Base-by-base conservation (phyloP, 2,113 vertebrate species). In the Eurystomus gularis region DNA sequence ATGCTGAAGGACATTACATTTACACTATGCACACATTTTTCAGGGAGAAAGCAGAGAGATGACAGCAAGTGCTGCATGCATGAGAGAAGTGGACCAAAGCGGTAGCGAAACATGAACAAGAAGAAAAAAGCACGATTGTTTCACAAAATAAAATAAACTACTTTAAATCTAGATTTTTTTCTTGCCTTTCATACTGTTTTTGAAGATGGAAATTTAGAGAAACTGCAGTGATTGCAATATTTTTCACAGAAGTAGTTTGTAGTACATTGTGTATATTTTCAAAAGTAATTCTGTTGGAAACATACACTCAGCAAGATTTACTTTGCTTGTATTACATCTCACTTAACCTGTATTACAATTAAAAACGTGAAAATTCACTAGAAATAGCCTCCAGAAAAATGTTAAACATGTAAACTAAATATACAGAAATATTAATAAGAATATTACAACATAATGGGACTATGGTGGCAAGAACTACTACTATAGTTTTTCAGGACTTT, bases 1-100 rank as follows among this genome's bases (percentile, higher is more conserved):
- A 92, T 89, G 86, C n/a, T 82, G 85, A 94, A 31, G 64, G 79
- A 95, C 61, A 80, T 94, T 96, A 96, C 92, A 94, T 64, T 94
- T 94, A 92, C 39, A 85, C 75, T 84, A 87, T 66, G 65, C 65
- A 96, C 58, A 87, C 12, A 14, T 75, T 94, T 55, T 88, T 68
- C 35, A 76, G 80, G 75, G 48, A 92, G 62, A 88, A 93, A 90
- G 69, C 64, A 92, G 82, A 88, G 82, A 88, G 78, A 96, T 94
- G 96, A 96, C 81, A 96, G 90, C 62, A 96, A 86, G 44, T 73
- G 68, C 57, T 93, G 54, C 82, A 91, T 83, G 91, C 55, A 78
- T 70, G 46, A 57, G 87, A 76, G 54, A 94, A 91, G 40, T 65
- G 73, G 33, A 83, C 33, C 25, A 93, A 88, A 90, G 92, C 77